phyloP scores from a whole-genome alignment of 2,888 invertebrate species.

The Meghimatium bilineatum region DNA sequence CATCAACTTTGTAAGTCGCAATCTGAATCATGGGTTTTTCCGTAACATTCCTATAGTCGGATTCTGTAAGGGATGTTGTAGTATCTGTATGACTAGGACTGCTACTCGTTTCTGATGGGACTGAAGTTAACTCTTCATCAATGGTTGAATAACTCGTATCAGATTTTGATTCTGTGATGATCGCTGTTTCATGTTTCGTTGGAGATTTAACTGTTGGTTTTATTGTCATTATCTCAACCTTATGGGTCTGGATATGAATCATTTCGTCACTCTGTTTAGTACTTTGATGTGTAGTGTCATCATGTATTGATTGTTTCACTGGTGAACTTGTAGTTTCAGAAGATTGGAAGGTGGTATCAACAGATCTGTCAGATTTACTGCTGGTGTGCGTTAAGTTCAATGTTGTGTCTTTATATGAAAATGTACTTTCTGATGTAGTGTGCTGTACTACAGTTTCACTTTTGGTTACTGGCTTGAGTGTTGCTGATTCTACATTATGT shows the following conservation, averaged over 20 bases:
- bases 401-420: background rate
- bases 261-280: background rate
- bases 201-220: background rate
- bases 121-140: no score
- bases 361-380: background rate
- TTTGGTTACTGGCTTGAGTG: background rate
- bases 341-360: no score
- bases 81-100: background rate
- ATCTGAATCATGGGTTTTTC: background rate
- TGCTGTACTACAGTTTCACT: background rate
- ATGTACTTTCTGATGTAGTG: background rate
- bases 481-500: background rate
- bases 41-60: background rate
- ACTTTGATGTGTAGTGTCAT: background rate
- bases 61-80: background rate
- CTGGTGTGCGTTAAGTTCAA: background rate
- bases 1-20: slow-evolving; percentile 2
- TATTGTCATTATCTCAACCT: background rate
- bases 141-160: no score
- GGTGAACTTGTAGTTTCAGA: background rate
- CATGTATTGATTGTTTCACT: background rate
- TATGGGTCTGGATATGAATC: background rate
- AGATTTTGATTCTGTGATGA: background rate
- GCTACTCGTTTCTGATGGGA: background rate
- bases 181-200: background rate